Conservation (phyloP, 1,140 invertebrate genomes). For the Pararge aegeria region DNA sequence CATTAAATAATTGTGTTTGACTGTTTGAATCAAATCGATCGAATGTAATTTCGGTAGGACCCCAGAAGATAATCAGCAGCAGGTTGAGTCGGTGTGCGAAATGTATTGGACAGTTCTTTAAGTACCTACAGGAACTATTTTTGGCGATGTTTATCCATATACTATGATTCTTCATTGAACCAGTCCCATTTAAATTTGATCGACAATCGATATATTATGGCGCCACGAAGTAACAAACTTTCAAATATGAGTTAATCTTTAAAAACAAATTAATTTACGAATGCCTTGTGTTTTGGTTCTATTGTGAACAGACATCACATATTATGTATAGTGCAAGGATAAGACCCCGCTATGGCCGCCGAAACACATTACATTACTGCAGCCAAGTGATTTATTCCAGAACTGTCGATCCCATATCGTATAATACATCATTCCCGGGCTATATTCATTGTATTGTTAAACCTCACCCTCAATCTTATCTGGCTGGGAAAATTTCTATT, state of each 20-base stretch:
- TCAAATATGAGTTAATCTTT: too few species aligned
- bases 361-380: constrained; percentile 34
- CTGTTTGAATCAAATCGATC: constrained; percentile 5
- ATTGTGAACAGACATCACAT: constrained; percentile 26
- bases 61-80: neutral
- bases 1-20: constrained; percentile 21
- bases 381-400: constrained; percentile 48
- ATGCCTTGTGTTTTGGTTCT: too few species aligned
- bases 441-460: constrained; percentile 40
- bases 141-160: too few species aligned
- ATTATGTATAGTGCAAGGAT: constrained; percentile 30
- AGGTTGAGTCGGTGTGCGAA: neutral
- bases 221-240: too few species aligned
- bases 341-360: constrained; percentile 33
- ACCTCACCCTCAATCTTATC: constrained; percentile 26
- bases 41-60: neutral
- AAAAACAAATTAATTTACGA: too few species aligned
- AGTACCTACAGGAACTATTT: too few species aligned
- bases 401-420: constrained; percentile 40
- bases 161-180: too few species aligned
- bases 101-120: too few species aligned
- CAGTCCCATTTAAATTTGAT: too few species aligned
- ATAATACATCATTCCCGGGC: constrained; percentile 49
- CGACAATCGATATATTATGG: too few species aligned
- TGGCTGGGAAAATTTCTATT: constrained; percentile 14